Base-by-base conservation (phyloP, 2,888 invertebrate species). In the Conchocele bisecta region DNA sequence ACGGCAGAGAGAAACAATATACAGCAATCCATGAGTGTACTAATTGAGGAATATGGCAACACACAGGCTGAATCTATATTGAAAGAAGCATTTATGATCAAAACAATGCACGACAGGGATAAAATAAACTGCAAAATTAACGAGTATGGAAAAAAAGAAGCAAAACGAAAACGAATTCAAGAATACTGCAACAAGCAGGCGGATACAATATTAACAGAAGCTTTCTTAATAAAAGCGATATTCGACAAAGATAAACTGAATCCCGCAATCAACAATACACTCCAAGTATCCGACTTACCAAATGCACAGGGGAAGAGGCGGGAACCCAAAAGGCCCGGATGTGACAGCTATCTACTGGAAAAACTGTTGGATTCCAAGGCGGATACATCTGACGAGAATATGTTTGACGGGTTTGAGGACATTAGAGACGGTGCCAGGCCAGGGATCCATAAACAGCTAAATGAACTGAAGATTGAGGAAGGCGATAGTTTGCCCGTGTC, bases 171-270 rank as follows among this genome's bases (percentile, higher is more conserved):
- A 31, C 54, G 58, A 17, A 56, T 69, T 20, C 50, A 56, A 6
- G 37, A 66, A 29, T 75, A 42, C 37, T 75, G 58, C 6, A 37
- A 46, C n/a, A 35, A 17, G 3, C 31, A 68, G 22, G 74, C 74
- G 17, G 69, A 75, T 15, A 66, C 22, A 22, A 53, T 75, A 13
- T 17, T 75, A 13, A 48, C 69, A 33, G 69, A 75, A 58, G 74
- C 74, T n/a, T 17, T 75, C 24, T 59, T 75, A 9, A 69, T 75
- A 17, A 70, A 61, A 26, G 69, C 69, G 4, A 61, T 75, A 22
- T 46, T 68, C 15, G 41, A 29, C 7, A 42, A 54, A 11, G 74
- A 75, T 53, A 68, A 58, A 29, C 3, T 13, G 26, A 24, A n/a
- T 46, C 56, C 1, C 50, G 46, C 24, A 44, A 54, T 26, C 31